Evolutionary conservation across 2,797 vertebrate genomes (phyloP).

Genomic region (Sylvilagus floridanus): DNA sequence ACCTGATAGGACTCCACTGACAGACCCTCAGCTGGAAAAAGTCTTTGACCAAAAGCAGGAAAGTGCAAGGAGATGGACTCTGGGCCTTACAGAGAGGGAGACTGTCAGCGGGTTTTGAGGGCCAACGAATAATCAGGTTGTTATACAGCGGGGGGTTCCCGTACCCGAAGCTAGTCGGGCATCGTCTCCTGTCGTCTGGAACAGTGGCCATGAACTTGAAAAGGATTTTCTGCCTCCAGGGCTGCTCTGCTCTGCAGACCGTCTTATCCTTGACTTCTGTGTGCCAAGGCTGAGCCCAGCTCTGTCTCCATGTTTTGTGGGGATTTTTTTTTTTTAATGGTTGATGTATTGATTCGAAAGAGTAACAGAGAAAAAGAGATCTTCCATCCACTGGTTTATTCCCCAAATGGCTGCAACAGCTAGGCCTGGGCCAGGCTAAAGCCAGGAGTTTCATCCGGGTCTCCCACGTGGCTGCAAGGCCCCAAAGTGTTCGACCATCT

Average conservation of each 20-base stretch:
- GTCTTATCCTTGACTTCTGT: slow-evolving; percentile 83
- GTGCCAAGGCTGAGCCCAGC: slow-evolving; percentile 76
- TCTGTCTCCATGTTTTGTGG: slow-evolving; percentile 79
- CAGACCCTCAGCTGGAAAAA: not conserved
- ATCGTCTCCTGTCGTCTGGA: too few relatives aligned
- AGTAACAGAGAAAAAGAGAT: too few relatives aligned
- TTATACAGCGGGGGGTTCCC: not conserved
- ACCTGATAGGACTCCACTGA: not conserved
- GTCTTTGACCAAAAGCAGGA: not conserved
- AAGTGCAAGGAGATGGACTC: too few relatives aligned
- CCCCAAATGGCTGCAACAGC: too few relatives aligned
- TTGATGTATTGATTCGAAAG: too few relatives aligned
- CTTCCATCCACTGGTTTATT: too few relatives aligned
- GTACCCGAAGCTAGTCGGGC: not conserved
- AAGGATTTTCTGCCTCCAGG: not conserved
- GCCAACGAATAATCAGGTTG: not conserved
- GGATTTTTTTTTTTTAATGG: too few relatives aligned
- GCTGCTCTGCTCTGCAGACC: slow-evolving; percentile 79
- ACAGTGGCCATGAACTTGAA: too few relatives aligned
- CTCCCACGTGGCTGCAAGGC: too few relatives aligned
- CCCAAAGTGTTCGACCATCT: too few relatives aligned
- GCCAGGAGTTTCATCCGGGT: too few relatives aligned
- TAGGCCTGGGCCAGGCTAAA: too few relatives aligned
- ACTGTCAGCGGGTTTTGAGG: not conserved
- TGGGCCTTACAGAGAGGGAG: not conserved